A percentile compares a stretch with the other conserved stretches of the same genome.
Evolutionary conservation across 2,888 invertebrate genomes (phyloP).

Genomic region (Dendrolimus pini): DNA sequence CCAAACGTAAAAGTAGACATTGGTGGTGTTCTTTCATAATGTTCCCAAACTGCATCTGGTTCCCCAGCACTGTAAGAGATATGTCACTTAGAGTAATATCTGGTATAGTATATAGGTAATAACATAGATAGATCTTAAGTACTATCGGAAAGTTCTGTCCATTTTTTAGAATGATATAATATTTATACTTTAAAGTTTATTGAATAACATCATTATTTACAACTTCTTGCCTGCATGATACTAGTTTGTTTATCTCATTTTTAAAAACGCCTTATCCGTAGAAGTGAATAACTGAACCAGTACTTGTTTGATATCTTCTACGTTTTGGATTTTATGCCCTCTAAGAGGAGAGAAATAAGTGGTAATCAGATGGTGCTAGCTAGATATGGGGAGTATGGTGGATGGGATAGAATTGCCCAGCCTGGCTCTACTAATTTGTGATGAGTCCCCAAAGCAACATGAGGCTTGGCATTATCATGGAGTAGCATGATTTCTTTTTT

Average conservation of each 20-base stretch:
- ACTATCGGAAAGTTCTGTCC: background rate
- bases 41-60: slow-evolving; percentile 79
- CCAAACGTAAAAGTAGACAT: slow-evolving; percentile 88
- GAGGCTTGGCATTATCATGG: background rate
- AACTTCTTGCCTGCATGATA: background rate
- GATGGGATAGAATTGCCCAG: background rate
- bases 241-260: background rate
- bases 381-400: background rate
- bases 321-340: background rate
- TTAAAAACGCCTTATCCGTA: background rate
- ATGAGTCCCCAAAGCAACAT: background rate
- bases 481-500: background rate
- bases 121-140: too few species aligned
- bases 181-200: background rate
- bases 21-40: slow-evolving; percentile 82
- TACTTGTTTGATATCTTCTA: background rate
- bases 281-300: background rate
- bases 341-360: background rate
- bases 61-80: slow-evolving; percentile 58
- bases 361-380: background rate
- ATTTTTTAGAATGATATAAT: background rate
- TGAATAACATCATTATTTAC: background rate
- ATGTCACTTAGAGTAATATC: too few species aligned
- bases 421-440: background rate
- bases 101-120: too few species aligned